Evolutionary conservation across 2,797 vertebrate genomes (phyloP).

Genomic region (Australoheros facetus): DNA sequence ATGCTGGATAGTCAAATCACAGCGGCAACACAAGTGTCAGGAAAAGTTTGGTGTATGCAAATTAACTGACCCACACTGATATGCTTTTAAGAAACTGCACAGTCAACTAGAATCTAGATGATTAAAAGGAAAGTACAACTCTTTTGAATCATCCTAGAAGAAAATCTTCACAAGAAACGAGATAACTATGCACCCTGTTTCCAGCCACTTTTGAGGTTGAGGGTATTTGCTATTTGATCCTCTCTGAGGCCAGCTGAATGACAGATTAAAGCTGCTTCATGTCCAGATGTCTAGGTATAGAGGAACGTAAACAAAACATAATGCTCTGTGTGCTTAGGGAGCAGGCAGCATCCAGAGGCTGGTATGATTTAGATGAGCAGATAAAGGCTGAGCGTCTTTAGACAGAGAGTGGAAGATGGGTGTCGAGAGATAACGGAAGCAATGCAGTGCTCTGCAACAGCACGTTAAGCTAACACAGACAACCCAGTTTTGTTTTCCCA

Average conservation of each 20-base stretch:
- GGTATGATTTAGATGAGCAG: conserved; percentile 49
- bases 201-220: background rate
- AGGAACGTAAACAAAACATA: conserved; percentile 20
- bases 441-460: conserved; percentile 37
- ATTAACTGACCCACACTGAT: background rate
- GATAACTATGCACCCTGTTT: background rate
- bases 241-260: conserved; percentile 8
- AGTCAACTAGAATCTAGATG: too few species aligned
- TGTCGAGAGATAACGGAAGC: conserved; percentile 33
- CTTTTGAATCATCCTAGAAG: background rate
- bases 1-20: background rate
- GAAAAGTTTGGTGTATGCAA: background rate
- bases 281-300: conserved; percentile 8
- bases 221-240: conserved; percentile 23
- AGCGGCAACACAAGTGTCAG: background rate
- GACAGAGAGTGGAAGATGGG: conserved; percentile 30
- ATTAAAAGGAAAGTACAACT: background rate
- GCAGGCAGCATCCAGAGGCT: conserved; percentile 8
- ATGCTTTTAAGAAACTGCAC: too few species aligned
- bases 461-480: conserved; percentile 68
- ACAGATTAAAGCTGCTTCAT: conserved; percentile 11
- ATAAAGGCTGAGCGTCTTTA: conserved; percentile 33
- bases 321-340: conserved; percentile 15
- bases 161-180: background rate
- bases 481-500: conserved; percentile 72